Evolutionary conservation across 2,888 invertebrate genomes (phyloP), one percentile per base, ranked within the genome.

Genomic region (Papilio elwesi): DNA sequence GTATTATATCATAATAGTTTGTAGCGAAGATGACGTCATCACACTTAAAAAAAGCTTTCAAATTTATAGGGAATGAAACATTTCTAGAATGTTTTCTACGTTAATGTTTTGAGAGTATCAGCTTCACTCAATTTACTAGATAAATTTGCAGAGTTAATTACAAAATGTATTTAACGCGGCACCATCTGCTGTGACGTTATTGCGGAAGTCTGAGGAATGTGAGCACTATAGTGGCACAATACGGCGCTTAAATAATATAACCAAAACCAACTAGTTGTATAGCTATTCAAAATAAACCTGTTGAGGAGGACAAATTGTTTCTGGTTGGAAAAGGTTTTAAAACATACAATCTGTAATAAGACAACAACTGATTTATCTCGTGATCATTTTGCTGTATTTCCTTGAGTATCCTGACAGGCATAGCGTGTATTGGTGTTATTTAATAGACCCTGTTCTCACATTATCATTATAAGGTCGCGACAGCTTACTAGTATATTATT

Each of bases 121-220:
- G 26, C 47, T 62, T 63, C 43, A 62, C 26, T 43, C 47, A 53
- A 68, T 72, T 52, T 62, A 53, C 53, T 53, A 63, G 62, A 68
- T 68, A 53, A 68, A 72, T 53, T 71, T 67, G 62, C 16, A 12
- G 72, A 63, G 48, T 72, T 72, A 63, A 72, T 68, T 72, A 63
- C 36, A 48, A 68, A 68, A 72, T 59, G 16, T 52, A 66, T 57
- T 53, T 59, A 62, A 64, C 70, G 48, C 15, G 48, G 52, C 67
- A 47, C 57, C 66, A 52, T 62, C 26, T 66, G 69, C 62, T 70
- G 66, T 66, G 59, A 66, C 71, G 62, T 47, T 49, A 72, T 72
- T 68, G 63, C 68, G 72, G 68, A 72, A 72, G 72, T 72, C 68
- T 68, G 36, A 47, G 16, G 43, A 62, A 71, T 68, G 63, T 68